Percentiles rank a stretch among this genome's conserved stretches.
Conservation (phyloP, 1,140 invertebrate genomes). For the Chironomus tepperi region DNA sequence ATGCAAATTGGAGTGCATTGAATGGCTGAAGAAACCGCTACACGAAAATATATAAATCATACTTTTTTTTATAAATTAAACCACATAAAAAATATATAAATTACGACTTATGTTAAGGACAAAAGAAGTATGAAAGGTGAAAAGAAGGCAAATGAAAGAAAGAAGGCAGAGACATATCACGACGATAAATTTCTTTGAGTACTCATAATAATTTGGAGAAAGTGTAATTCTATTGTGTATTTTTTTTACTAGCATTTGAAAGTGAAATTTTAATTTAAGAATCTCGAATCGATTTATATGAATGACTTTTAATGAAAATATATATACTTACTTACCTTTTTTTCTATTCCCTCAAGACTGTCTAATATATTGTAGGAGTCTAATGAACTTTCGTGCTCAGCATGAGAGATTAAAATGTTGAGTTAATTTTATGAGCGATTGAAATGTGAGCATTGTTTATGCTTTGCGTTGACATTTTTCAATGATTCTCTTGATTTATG, state of each 20-base stretch:
- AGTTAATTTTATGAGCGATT: too few relatives aligned
- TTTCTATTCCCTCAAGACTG: too few relatives aligned
- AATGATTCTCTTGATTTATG: too few relatives aligned
- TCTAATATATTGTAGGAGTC: neutral
- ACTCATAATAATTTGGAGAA: constrained; percentile 8
- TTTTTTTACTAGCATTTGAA: neutral
- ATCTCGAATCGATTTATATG: neutral
- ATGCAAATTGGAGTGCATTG: neutral
- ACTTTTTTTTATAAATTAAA: neutral
- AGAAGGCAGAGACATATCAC: neutral
- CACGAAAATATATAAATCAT: neutral
- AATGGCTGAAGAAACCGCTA: neutral
- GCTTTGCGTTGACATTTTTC: too few relatives aligned
- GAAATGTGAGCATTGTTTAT: too few relatives aligned
- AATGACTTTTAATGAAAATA: neutral
- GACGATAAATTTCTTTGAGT: constrained; percentile 2
- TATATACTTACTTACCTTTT: neutral
- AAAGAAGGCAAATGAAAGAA: neutral
- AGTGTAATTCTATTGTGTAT: neutral
- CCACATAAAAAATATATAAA: neutral
- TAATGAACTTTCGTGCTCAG: neutral
- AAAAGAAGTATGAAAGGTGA: neutral
- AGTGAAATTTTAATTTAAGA: constrained; percentile 4
- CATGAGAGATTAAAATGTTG: neutral
- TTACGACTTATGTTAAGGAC: neutral